Base-by-base conservation (phyloP, 2,113 vertebrate genomes). In the Melanostigma gelatinosum region DNA sequence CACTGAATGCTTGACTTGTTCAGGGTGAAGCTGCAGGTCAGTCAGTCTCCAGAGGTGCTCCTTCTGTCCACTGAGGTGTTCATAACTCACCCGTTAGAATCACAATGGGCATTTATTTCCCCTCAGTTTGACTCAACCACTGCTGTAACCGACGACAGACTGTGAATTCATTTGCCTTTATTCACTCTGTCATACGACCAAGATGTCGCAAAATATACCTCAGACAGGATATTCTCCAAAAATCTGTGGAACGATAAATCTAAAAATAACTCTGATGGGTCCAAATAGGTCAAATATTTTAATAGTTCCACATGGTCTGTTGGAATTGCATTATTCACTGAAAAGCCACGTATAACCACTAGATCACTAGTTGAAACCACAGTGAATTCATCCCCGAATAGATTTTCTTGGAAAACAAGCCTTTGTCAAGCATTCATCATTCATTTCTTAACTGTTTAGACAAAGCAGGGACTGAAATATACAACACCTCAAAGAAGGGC, bases 51-150 rank as follows among this genome's bases (percentile, higher is more conserved):
- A 67, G 77, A 72, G 84, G 24, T 48, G 18, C 66, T 78, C 54
- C 77, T 44, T 61, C 46, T 67, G 75, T 69, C 67, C 81, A 78
- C 72, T 11, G 27, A 84, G 71, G 74, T 75, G 72, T 79, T 84
- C 55, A 75, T 75, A 83, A 85, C 62, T 71, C 73, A 80, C 42
- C 57, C 2, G 3, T 11, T 57, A 13, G 18, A 34, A 55, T 18
- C 52, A 50, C 77, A 62, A 4, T 22, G 20, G 15, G 27, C 54
- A 9, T 54, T 52, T 42, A 9, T 54, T 52, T 42, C 18, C 55
- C 15, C 46, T 65, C 29, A 50, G 22, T 13, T 46, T 46, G 34
- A 61, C 61, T 75, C 60, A 71, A 2, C 10, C 11, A 8, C 57
- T 60, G 32, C 22, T 42, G n/a, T 13, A 18, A 36, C 13, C 9